These are phyloP conservation scores for Axea sp. DNA, from an alignment of 2,888 invertebrate genomes.

Conservation along the genomic window DNA sequence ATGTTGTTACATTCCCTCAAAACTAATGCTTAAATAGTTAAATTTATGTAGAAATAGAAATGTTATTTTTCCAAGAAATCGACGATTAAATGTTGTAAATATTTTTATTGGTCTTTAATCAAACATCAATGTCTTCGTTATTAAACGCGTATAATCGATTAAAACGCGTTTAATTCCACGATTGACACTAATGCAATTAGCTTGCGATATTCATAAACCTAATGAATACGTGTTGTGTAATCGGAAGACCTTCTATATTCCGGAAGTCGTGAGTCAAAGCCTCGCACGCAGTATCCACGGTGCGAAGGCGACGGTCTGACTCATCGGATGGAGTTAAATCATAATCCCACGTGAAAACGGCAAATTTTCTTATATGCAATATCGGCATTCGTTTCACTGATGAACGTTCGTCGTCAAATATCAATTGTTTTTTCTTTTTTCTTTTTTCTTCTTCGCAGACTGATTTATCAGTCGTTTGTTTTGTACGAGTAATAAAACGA, in stretches of 20 bases:
- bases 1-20: too few species aligned
- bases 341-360: slow-evolving; percentile 51
- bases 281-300: slow-evolving; percentile 26
- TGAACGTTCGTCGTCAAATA: slow-evolving; percentile 7
- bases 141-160: slow-evolving; percentile 14
- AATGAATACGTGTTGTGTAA: slow-evolving; percentile 54
- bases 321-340: slow-evolving; percentile 35
- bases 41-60: too few species aligned
- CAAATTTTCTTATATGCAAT: slow-evolving; percentile 20
- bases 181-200: slow-evolving; percentile 47
- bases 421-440: too few species aligned
- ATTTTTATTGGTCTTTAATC: too few species aligned
- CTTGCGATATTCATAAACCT: slow-evolving; percentile 36
- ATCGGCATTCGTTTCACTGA: not conserved
- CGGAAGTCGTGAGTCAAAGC: slow-evolving; percentile 60
- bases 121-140: too few species aligned
- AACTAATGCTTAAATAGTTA: too few species aligned
- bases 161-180: slow-evolving; percentile 21
- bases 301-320: slow-evolving; percentile 58
- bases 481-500: too few species aligned
- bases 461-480: slow-evolving; percentile 30
- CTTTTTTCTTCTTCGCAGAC: not conserved
- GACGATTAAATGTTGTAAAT: too few species aligned
- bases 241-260: slow-evolving; percentile 56
- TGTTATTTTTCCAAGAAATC: too few species aligned